Evolutionary conservation across 2,888 invertebrate genomes (phyloP).

Genomic region (Sepiola atlantica): DNA sequence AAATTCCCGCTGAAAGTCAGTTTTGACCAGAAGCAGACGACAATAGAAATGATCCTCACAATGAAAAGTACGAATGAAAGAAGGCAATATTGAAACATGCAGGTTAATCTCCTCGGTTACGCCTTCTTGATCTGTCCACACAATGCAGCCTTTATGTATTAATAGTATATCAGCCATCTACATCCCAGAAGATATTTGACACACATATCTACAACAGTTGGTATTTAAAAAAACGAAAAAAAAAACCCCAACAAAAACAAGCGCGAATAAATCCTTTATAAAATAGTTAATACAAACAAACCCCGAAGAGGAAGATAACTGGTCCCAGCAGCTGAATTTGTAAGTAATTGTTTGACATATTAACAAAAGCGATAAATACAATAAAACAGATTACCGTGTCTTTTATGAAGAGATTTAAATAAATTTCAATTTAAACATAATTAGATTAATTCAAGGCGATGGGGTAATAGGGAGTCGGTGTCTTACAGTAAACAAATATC

Average conservation of each 20-base stretch:
- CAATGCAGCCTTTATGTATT: not conserved
- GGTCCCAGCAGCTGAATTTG: not conserved
- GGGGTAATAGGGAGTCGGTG: not conserved
- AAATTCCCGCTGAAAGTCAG: not conserved
- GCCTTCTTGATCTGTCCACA: not conserved
- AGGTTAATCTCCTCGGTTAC: not conserved
- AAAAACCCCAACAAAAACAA: not conserved
- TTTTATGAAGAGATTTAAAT: not conserved
- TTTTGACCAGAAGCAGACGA: not conserved
- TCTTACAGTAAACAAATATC: not conserved
- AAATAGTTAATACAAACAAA: not conserved
- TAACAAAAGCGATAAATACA: not conserved
- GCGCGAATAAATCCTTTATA: too few species aligned
- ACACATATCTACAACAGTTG: not conserved
- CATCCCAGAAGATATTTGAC: not conserved
- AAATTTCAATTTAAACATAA: not conserved
- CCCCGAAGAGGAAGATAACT: not conserved
- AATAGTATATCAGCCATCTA: not conserved
- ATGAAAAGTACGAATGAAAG: not conserved
- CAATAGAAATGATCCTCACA: not conserved
- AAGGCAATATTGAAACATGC: not conserved
- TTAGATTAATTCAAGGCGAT: not conserved
- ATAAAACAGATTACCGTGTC: not conserved
- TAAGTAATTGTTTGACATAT: not conserved
- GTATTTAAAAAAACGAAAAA: not conserved